These are phyloP conservation scores for Myopa testacea DNA, from an alignment of 2,888 invertebrate genomes.

Conservation along the genomic window DNA sequence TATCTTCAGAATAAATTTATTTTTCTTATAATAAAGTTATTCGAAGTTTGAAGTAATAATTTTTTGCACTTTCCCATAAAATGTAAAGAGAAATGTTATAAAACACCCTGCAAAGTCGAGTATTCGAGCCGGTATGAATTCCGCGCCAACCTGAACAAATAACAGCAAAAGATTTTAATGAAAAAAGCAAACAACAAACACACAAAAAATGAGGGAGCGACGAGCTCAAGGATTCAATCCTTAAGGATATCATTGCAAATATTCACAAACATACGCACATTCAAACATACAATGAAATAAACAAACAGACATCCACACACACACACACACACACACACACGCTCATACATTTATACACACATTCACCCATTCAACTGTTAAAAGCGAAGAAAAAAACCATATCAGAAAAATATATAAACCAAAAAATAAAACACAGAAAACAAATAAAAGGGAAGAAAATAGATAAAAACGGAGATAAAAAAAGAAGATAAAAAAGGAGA, in stretches of 20 bases:
- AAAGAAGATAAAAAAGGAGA: neutral
- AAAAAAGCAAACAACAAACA: slow-evolving; percentile 28
- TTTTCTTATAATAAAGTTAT: no score
- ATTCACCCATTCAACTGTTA: neutral
- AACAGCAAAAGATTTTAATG: slow-evolving; percentile 26
- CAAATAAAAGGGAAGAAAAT: neutral
- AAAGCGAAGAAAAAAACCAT: neutral
- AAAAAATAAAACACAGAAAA: neutral
- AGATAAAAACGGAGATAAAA: neutral
- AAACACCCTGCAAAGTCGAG: neutral
- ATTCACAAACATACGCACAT: slow-evolving; percentile 17
- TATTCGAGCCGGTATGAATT: slow-evolving; percentile 16
- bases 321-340: neutral
- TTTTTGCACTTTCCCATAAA: no score
- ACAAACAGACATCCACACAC: neutral
- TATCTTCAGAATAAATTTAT: no score
- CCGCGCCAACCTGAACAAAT: slow-evolving; percentile 35
- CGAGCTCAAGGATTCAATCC: slow-evolving; percentile 27
- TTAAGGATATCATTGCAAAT: slow-evolving; percentile 29
- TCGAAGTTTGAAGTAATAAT: no score
- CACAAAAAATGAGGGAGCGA: slow-evolving; percentile 39
- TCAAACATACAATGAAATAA: slow-evolving; percentile 10
- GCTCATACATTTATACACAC: neutral
- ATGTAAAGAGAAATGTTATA: no score
- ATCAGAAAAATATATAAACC: neutral